Evolutionary conservation across 2,113 vertebrate species (phyloP).

Genomic region (Nannobrachium achirus): DNA sequence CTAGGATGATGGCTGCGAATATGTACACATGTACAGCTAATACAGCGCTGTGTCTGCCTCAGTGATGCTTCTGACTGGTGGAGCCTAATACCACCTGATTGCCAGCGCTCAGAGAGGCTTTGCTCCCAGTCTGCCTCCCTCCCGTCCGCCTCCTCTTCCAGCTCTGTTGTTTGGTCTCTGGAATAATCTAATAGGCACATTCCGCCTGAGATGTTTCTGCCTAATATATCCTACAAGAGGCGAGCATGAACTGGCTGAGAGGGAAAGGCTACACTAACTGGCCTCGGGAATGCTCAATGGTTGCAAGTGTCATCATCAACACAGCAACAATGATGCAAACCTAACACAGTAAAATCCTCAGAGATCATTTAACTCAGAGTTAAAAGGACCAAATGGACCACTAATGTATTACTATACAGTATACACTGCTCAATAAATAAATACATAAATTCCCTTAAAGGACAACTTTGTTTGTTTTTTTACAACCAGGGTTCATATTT

Average conservation of each 20-base stretch:
- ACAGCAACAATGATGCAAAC: background rate
- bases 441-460: too few species aligned
- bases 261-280: background rate
- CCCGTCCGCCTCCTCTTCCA: slow-evolving; percentile 40
- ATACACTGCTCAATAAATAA: too few species aligned
- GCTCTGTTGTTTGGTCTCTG: slow-evolving; percentile 60
- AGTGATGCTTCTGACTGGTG: slow-evolving; percentile 58
- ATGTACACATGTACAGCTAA: slow-evolving; percentile 69
- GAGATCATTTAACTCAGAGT: too few species aligned
- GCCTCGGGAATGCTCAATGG: too few species aligned
- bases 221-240: slow-evolving; percentile 59
- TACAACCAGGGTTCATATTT: slow-evolving; percentile 13
- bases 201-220: slow-evolving; percentile 58
- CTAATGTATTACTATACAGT: too few species aligned
- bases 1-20: slow-evolving; percentile 66
- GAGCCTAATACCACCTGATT: slow-evolving; percentile 70
- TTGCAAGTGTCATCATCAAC: background rate
- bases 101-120: slow-evolving; percentile 60
- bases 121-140: slow-evolving; percentile 58
- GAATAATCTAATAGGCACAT: slow-evolving; percentile 74
- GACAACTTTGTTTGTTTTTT: too few species aligned
- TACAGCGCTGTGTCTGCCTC: slow-evolving; percentile 50
- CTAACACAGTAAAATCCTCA: too few species aligned
- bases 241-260: slow-evolving; percentile 30
- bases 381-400: too few species aligned